Conservation (phyloP, 2,797 vertebrate genomes). For the Gorsachius magnificus region DNA sequence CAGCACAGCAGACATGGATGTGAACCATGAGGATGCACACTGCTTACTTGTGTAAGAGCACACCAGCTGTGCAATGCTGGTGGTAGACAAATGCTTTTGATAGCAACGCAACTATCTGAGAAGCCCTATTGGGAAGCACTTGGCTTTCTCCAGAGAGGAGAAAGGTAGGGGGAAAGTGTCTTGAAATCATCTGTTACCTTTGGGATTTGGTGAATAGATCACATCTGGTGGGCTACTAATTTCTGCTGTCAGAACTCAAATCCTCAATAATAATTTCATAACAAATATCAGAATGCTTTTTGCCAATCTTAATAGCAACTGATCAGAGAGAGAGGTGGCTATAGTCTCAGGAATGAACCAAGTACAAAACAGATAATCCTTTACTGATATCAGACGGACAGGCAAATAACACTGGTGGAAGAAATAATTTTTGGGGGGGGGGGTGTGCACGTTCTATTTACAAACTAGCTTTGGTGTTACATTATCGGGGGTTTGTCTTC, state of each 20-base stretch:
- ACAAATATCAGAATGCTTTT: neutral
- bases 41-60: neutral
- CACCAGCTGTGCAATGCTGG: neutral
- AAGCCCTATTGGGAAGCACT: neutral
- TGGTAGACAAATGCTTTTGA: neutral
- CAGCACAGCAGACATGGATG: neutral
- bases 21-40: fast-evolving
- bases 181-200: neutral
- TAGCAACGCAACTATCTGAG: neutral
- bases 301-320: neutral
- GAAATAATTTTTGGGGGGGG: neutral
- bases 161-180: neutral
- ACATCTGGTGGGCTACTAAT: neutral
- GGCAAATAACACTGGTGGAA: neutral
- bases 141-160: neutral
- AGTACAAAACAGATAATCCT: neutral
- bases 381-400: neutral
- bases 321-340: neutral
- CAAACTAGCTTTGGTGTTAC: neutral
- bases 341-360: neutral
- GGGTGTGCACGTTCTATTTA: neutral
- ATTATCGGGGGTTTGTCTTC: neutral
- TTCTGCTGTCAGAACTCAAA: neutral
- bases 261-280: neutral
- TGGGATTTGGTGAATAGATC: neutral